Evolutionary conservation across 2,888 invertebrate species (phyloP), one percentile per base, ranked within the genome.

Genomic region (Cordilura impudica): DNA sequence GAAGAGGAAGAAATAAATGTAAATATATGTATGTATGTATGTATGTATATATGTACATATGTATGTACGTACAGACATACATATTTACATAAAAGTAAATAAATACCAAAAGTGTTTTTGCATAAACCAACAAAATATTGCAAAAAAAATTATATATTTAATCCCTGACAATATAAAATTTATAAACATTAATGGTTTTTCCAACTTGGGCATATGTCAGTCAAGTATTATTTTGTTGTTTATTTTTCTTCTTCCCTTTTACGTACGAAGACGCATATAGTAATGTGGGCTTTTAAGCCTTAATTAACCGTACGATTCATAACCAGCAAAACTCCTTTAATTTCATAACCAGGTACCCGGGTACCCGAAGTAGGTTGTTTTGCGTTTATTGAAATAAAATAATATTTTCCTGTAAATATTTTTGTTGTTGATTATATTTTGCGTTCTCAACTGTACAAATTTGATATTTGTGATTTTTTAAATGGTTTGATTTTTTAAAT

Each of bases 111-210:
- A 51, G 10, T 49, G 14, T 51, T n/a, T n/a, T n/a, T 51, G 47
- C 39, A 43, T 18, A 51, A 71, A 53, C n/a, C 14, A 14, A 39
- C 6, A 35, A 19, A 12, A 23, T 21, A 14, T 39, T 19, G 8
- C 1, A 12, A 23, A 26, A 45, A 18, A 14, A 26, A 10, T 26
- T 12, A 1, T 63, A 16, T 49, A 63, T 76, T 63, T 72, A 61
- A 72, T 67, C 60, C 56, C 66, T 77, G 60, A 61, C 66, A 51
- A 63, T 53, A 54, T 65, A 66, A 71, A 65, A 45, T 69, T 77
- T 77, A 71, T 71, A 77, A 80, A 65, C 72, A 66, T 76, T 71
- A 78, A 79, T 79, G 69, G 53, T 53, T 63, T 78, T 73, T 77
- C 51, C 78, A 78, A 71, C 75, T 77, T 71, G 75, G 54, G 43